Percentiles rank a stretch among this genome's conserved stretches.
These are phyloP conservation scores for Pimpla rufipes DNA, from an alignment of 2,888 invertebrate genomes.

Conservation along the genomic window DNA sequence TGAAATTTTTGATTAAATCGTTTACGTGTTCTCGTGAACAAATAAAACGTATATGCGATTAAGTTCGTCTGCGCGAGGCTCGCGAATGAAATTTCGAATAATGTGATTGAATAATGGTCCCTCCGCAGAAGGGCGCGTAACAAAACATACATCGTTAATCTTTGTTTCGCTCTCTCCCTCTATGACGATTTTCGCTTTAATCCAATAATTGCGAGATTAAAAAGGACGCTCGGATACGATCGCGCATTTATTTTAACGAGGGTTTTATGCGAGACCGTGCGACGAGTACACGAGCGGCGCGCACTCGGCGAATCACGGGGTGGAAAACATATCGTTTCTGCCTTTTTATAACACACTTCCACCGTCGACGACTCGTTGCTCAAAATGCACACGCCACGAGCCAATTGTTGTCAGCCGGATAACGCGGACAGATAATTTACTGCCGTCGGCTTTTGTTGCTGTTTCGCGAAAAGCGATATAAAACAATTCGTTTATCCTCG, in stretches of 20 bases:
- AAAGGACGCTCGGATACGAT: neutral
- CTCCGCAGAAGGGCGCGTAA: neutral
- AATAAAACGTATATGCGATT: neutral
- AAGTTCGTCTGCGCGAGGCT: neutral
- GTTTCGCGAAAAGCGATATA: neutral
- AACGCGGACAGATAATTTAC: constrained; percentile 4
- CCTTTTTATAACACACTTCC: constrained; percentile 9
- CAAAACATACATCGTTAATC: neutral
- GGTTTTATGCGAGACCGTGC: neutral
- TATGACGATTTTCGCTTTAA: neutral
- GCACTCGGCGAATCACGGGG: neutral
- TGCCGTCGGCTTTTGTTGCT: constrained; percentile 1
- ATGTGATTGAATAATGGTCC: neutral
- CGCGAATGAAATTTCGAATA: neutral
- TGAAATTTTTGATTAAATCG: too few relatives aligned
- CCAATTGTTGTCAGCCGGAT: neutral
- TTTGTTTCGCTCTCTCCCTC: neutral
- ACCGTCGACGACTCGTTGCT: constrained; percentile 17
- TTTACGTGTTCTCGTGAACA: too few relatives aligned
- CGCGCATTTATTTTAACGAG: constrained; percentile 6
- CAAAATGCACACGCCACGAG: neutral
- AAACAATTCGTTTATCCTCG: neutral
- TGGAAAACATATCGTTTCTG: constrained; percentile 3
- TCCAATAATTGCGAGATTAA: constrained; percentile 15
- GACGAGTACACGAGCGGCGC: too few relatives aligned